Percentiles rank a stretch among this genome's conserved stretches.
Conservation (phyloP, 2,113 vertebrate species). For the Edolisoma coerulescens region DNA sequence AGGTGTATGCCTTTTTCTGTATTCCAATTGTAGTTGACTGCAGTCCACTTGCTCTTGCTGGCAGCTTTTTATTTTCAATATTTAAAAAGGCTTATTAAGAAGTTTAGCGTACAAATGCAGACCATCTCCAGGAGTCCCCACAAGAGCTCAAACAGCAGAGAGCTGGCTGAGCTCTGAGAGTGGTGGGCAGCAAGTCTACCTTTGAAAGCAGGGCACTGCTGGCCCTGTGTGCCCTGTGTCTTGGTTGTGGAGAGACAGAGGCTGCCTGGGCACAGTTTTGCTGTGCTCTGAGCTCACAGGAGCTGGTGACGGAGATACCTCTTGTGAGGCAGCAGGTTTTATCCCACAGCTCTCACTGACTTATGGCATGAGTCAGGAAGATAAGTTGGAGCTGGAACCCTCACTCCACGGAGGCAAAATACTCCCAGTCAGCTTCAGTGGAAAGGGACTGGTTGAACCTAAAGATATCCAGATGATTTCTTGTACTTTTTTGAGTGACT, state of each 20-base stretch:
- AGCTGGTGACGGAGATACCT: background rate
- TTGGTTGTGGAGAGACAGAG: background rate
- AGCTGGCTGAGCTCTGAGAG: background rate
- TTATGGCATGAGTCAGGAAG: background rate
- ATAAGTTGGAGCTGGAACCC: background rate
- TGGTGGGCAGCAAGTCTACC: background rate
- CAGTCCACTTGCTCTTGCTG: background rate
- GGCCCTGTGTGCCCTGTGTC: background rate
- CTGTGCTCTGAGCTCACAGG: background rate
- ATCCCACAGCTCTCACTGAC: background rate
- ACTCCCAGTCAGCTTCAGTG: background rate
- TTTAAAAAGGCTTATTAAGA: background rate
- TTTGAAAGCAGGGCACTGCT: background rate
- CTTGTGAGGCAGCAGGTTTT: background rate
- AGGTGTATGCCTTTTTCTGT: background rate
- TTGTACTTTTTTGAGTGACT: background rate
- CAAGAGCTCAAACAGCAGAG: background rate
- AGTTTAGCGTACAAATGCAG: background rate
- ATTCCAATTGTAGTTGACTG: background rate
- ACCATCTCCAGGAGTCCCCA: background rate
- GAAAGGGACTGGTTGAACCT: background rate
- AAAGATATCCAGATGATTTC: background rate
- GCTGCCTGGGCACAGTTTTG: background rate
- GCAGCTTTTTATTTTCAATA: background rate
- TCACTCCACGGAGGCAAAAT: background rate